Evolutionary conservation across 2,113 vertebrate genomes (phyloP), one percentile per base, ranked within the genome.

Genomic region (Brienomyrus brachyistius): DNA sequence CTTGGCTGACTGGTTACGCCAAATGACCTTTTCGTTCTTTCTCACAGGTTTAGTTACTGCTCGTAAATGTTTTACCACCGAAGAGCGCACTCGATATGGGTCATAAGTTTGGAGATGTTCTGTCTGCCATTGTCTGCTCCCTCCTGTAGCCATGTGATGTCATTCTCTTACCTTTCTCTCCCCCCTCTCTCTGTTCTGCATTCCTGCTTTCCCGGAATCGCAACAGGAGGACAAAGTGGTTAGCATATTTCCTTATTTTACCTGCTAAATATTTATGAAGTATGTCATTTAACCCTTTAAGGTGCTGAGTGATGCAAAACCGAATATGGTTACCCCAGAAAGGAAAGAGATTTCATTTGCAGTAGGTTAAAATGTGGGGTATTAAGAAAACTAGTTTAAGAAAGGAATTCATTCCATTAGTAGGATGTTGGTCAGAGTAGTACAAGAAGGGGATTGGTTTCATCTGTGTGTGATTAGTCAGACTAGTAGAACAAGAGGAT

Each of bases 161-260:
- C 91, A 94, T 90, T 80, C 54, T 80, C 91, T 80, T n/a, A 19
- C 15, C 74, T 80, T 43, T 35, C 74, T 11, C 74, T 10, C 89
- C 89, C 90, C 90, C 85, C 90, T 92, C 45, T 90, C 84, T 66
- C 90, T 94, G 91, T 94, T 92, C 92, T 95, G 93, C 94, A 93
- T 95, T 95, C 94, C 92, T 93, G 92, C 94, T 92, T 92, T 94
- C 93, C 92, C 93, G 95, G 94, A 95, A 95, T 94, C 95, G 94
- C 95, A 95, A 95, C 95, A 97, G 96, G 96, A 96, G 94, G 96
- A 96, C 94, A 96, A 96, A 96, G 95, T 96, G 96, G 96, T 97
- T 94, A 96, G 96, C 95, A 94, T 95, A 92, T 90, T 56, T 70
- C 74, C 94, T 94, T 95, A 94, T 91, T 70, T 88, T 62, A 91